Evolutionary conservation across 2,113 vertebrate species (phyloP), one percentile per base, ranked within the genome.

Genomic region (Laticauda colubrina): DNA sequence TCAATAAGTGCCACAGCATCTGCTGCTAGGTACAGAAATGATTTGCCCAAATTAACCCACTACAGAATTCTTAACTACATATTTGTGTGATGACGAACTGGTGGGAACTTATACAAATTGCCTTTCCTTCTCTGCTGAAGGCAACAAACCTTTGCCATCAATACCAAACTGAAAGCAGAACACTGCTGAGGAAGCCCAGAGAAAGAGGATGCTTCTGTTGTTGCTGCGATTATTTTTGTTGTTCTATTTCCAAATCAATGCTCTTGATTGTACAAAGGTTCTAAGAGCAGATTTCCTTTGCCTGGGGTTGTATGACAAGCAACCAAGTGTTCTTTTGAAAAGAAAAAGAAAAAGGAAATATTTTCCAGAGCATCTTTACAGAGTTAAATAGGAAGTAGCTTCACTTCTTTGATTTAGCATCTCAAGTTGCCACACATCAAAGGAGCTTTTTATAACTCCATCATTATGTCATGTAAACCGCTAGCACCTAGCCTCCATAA

Each of bases 41-140:
- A 96, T 95, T 97, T 97, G 96, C 94, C 93, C 96, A 96, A 96
- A 96, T 88, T 92, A 96, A 95, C 95, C 91, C 96, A 92, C 93
- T 96, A 94, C 21, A 93, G 94, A 96, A 97, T 96, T 89, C 94
- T 96, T 93, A 96, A 95, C 95, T 96, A 93, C 95, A 12, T 92
- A 94, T 96, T 97, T 96, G 91, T 3, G 11, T 86, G 91, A 93
- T 93, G 96, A 97, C 96, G 96, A 97, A 96, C 87, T 95, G 96
- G 96, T 94, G 95, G 96, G 93, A 96, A 97, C 45, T 97, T 97
- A 96, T 97, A 96, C 95, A 97, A 95, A 95, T 96, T 96, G 87
- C 94, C 95, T 97, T 97, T 95, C 91, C 94, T 96, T 96, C 94
- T 95, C 95, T 26, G 89, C 95, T 97, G 96, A 96, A 98, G 94